Percentiles rank a stretch among this genome's conserved stretches.
Evolutionary conservation across 2,888 invertebrate genomes (phyloP).

Genomic region (Pomacea canaliculata): DNA sequence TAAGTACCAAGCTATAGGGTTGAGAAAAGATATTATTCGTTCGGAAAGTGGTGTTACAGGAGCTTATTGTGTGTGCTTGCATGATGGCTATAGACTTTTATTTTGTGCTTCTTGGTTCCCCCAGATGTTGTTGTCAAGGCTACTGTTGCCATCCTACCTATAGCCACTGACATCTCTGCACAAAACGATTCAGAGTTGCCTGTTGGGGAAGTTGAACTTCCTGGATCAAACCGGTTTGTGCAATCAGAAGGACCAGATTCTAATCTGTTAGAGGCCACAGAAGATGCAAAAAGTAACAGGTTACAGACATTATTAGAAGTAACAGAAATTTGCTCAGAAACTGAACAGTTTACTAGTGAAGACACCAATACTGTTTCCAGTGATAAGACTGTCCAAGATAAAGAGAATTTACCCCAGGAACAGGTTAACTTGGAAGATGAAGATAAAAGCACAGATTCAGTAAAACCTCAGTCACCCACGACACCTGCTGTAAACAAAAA

Average conservation of each 20-base stretch:
- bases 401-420: no score
- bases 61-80: no score
- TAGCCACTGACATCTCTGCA: background rate
- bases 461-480: background rate
- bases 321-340: constrained; percentile 6
- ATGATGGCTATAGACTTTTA: no score
- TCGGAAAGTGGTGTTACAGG: no score
- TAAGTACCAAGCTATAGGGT: no score
- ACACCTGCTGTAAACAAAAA: constrained; percentile 11
- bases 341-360: constrained; percentile 1
- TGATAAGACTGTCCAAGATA: no score
- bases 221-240: constrained; percentile 28
- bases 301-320: constrained; percentile 14
- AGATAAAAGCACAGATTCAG: background rate
- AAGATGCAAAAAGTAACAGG: background rate
- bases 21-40: no score
- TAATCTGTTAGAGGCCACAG: background rate
- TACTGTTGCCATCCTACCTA: background rate
- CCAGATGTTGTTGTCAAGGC: no score
- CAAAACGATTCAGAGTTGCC: background rate
- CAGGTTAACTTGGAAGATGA: no score
- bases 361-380: background rate
- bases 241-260: constrained; percentile 2
- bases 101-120: no score
- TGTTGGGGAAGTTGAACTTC: constrained; percentile 25